Evolutionary conservation across 1,140 invertebrate genomes (phyloP), one percentile per base, ranked within the genome.

Genomic region (Aphaenogaster ashmeadi): DNA sequence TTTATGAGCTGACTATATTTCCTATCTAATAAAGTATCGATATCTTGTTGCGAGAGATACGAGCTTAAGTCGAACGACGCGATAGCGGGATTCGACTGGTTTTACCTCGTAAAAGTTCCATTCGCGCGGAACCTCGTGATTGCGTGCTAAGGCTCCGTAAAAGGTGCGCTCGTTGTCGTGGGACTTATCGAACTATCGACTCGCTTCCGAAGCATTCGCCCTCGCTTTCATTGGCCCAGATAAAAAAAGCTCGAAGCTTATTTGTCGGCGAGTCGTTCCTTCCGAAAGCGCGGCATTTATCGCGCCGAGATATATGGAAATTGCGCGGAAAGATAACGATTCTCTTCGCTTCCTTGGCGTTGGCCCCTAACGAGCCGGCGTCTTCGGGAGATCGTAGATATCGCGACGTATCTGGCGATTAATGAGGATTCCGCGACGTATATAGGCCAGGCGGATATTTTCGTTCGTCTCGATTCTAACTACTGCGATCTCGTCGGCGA

Each of bases 121-220:
- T 77, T 90, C 80, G 69, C 56, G 56, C 64, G 67, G 83, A 80
- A 90, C 71, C 81, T 91, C 74, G 86, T 91, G 90, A 88, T 92
- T 83, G 91, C 90, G 92, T 92, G 92, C 86, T 87, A 90, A 92
- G 71, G 83, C 79, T 89, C 78, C 81, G 87, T 92, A 92, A 69
- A 50, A 92, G 85, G 88, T 81, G 80, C 67, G 47, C 84, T 60
- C 72, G 80, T 69, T 92, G 75, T 88, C 81, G 67, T 86, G 58
- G 89, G 87, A 90, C 87, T 90, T 88, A 91, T 91, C 88, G 84
- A 88, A 91, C 91, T 90, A 90, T 91, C 86, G 91, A 91, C 91
- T 91, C 92, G 85, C 60, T 69, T 87, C 69, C 67, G 56, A 89
- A 89, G 66, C 56, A 71, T 54, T 84, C 86, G 87, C 74, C 83